Base-by-base conservation (phyloP, 1,140 invertebrate genomes). In the Potamilus streckersoni region DNA sequence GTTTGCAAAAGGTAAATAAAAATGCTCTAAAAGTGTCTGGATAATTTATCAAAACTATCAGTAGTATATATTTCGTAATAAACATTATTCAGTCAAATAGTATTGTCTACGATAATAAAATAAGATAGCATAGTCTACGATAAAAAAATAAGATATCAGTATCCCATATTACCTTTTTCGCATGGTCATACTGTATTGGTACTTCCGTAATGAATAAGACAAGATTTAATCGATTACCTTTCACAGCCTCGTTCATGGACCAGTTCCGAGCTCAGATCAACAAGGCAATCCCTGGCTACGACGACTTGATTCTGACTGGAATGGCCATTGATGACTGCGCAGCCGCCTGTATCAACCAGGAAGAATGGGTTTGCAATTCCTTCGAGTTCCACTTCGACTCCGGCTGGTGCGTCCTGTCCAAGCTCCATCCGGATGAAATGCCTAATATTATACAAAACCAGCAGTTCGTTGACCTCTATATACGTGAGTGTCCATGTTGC, bases 321-420 rank as follows among this genome's bases (percentile, higher is more conserved):
- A 49, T 83, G 31, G 80, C 85, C 16, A 80, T 85, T n/a, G 85
- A 87, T 60, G 84, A 85, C 71, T 87, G 85, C 57, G 83, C 83
- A 0, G 20, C 71, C 2, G 76, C 80, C 15, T 87, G 85, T 75
- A 27, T 81, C 4, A 59, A 27, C 15, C 80, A 85, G 56, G 68
- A 80, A 13, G 74, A 69, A 12, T 87, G 82, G 66, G 57, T 73
- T 5, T 87, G 85, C 67, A 78, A 83, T 20, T 85, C 84, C 0
- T 85, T 87, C 70, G 82, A 82, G 20, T 87, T 81, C 77, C 81
- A 83, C 69, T 83, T 80, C 62, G 67, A 79, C 15, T 79, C 79
- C 27, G 83, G 83, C 20, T 71, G 77, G 8, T 87, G 85, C 66
- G 49, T 73, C 55, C 19, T 87, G 19, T 84, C 82, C 23, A 80